These are phyloP conservation scores for Orthonevra nobilis DNA, from an alignment of 2,888 invertebrate species.

Conservation along the genomic window DNA sequence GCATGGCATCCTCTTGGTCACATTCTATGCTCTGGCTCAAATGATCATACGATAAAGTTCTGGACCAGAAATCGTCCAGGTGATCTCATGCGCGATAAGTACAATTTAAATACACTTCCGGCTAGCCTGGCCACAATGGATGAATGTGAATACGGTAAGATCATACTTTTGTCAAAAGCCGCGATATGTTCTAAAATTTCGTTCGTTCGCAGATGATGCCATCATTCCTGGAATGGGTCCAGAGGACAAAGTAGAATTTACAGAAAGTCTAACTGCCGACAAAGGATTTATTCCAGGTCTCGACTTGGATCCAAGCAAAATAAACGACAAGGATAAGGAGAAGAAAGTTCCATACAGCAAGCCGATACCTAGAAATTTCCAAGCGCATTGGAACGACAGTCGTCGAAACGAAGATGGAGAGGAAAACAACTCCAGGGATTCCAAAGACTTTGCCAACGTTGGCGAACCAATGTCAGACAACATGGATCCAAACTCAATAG, in stretches of 20 bases:
- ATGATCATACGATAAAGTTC: slow-evolving; percentile 99
- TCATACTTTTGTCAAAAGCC: background rate
- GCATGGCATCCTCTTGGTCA: slow-evolving; percentile 99
- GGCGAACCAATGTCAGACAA: slow-evolving; percentile 87
- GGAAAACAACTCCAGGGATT: slow-evolving; percentile 79
- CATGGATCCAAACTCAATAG: slow-evolving; percentile 89
- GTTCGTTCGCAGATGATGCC: slow-evolving; percentile 85
- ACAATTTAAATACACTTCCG: slow-evolving; percentile 95
- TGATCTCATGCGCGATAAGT: slow-evolving; percentile 98
- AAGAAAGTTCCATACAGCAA: slow-evolving; percentile 96
- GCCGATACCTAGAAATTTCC: slow-evolving; percentile 97
- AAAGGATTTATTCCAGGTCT: slow-evolving; percentile 89
- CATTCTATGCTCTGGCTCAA: slow-evolving; percentile 99
- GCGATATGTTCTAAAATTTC: too few species aligned
- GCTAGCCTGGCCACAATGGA: slow-evolving; percentile 88
- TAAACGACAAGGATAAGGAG: slow-evolving; percentile 85
- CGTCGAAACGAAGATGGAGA: slow-evolving; percentile 82
- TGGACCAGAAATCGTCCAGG: slow-evolving; percentile 99
- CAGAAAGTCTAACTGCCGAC: slow-evolving; percentile 83
- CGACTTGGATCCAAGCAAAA: slow-evolving; percentile 86
- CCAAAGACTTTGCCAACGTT: slow-evolving; percentile 82
- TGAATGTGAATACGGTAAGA: slow-evolving; percentile 85
- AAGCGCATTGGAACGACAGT: slow-evolving; percentile 97
- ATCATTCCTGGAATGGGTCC: slow-evolving; percentile 99
- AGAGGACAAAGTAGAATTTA: slow-evolving; percentile 93